Evolutionary conservation across 2,113 vertebrate species (phyloP).

Genomic region (Phyllopteryx taeniolatus): DNA sequence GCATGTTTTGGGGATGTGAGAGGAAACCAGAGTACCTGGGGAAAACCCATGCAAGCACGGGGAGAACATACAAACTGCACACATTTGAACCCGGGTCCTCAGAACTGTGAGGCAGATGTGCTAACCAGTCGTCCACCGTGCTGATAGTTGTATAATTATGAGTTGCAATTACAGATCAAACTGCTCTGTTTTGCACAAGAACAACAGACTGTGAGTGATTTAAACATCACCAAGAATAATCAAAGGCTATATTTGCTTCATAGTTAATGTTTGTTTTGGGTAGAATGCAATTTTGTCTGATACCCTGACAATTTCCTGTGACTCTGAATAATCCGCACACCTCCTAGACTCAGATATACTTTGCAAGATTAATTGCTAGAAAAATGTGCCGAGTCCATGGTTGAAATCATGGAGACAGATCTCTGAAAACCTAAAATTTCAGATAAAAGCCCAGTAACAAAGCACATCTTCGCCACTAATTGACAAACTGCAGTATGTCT

Average conservation of each 20-base stretch:
- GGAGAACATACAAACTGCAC: no score
- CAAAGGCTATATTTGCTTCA: background rate
- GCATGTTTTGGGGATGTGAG: no score
- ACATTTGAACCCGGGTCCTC: no score
- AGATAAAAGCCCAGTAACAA: background rate
- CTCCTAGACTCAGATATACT: background rate
- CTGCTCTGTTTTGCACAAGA: background rate
- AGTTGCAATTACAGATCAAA: background rate
- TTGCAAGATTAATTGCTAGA: background rate
- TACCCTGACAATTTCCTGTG: background rate
- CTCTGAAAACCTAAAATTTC: background rate
- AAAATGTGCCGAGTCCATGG: background rate
- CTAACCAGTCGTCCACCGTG: no score
- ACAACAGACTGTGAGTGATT: background rate
- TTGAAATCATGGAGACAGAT: background rate
- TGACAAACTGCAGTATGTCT: background rate
- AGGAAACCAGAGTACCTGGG: no score
- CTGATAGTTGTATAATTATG: background rate
- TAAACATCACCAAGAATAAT: background rate
- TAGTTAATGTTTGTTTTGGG: conserved; percentile 1
- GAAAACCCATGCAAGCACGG: no score
- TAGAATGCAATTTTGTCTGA: background rate
- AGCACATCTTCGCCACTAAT: background rate
- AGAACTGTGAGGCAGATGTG: no score
- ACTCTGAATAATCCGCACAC: background rate